Evolutionary conservation across 2,888 invertebrate species (phyloP).

Genomic region (Julus scanicus): DNA sequence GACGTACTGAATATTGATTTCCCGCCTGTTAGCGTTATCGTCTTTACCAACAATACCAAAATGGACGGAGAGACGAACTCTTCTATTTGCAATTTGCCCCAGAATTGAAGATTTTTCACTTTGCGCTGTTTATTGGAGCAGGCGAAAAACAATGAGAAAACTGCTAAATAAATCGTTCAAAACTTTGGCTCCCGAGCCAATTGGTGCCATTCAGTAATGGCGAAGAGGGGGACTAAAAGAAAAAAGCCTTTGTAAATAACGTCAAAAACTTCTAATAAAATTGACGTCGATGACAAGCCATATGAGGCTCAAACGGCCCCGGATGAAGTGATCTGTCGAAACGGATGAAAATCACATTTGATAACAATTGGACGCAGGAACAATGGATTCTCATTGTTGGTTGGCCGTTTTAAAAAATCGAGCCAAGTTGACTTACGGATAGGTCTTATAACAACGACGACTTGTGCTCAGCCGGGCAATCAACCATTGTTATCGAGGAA

Average conservation of each 20-base stretch:
- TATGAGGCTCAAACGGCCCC: background rate
- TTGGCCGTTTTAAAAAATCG: background rate
- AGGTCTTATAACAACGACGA: background rate
- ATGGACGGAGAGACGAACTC: background rate
- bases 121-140: background rate
- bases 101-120: background rate
- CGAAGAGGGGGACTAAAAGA: background rate
- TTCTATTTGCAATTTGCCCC: background rate
- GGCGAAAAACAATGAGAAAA: background rate
- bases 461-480: background rate
- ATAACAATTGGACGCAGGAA: background rate
- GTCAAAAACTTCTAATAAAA: conserved; percentile 19
- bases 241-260: conserved; percentile 19
- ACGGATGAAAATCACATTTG: conserved; percentile 9
- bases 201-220: background rate
- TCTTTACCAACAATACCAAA: background rate
- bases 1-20: too few relatives aligned
- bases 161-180: background rate
- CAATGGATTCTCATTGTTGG: background rate
- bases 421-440: background rate
- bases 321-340: background rate
- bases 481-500: background rate
- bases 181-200: background rate
- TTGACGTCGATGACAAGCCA: conserved; percentile 3
- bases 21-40: background rate